Evolutionary conservation across 2,888 invertebrate genomes (phyloP).

Genomic region (Microplitis deprimator): DNA sequence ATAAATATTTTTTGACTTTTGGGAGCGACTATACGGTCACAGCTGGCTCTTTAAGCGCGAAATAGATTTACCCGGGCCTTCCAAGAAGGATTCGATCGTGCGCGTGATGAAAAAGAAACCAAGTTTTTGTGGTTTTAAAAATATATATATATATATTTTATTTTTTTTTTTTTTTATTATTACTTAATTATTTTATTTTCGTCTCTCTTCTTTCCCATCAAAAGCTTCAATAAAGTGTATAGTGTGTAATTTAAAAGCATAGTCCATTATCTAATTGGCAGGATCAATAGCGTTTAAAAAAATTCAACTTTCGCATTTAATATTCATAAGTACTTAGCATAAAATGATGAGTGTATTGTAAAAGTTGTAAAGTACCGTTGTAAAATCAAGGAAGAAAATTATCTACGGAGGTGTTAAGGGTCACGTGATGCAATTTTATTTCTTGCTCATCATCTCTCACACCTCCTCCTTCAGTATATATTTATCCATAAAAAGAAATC

Average conservation of each 20-base stretch:
- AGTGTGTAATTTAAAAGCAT: background rate
- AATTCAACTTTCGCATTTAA: conserved; percentile 10
- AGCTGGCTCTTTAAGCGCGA: background rate
- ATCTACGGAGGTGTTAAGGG: conserved; percentile 27
- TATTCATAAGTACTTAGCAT: conserved; percentile 14
- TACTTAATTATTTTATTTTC: background rate
- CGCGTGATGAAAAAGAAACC: conserved; percentile 6
- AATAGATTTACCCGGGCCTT: conserved; percentile 12
- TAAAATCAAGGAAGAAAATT: conserved; percentile 18
- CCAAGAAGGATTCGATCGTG: conserved; percentile 34
- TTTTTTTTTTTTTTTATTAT: background rate
- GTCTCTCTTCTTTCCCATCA: background rate
- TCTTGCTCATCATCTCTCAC: conserved; percentile 12
- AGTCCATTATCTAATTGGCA: background rate
- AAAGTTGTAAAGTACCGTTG: conserved; percentile 33
- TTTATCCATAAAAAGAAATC: conserved; percentile 15
- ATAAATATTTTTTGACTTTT: background rate
- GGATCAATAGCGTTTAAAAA: background rate
- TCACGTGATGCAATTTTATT: conserved; percentile 17
- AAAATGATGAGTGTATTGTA: conserved; percentile 14
- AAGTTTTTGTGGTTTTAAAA: conserved; percentile 24
- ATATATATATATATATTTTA: background rate
- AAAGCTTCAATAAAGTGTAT: conserved; percentile 14
- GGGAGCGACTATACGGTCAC: background rate
- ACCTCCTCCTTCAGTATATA: background rate